Evolutionary conservation across 1,140 invertebrate species (phyloP).

Genomic region (Thaumatotibia leucotreta): DNA sequence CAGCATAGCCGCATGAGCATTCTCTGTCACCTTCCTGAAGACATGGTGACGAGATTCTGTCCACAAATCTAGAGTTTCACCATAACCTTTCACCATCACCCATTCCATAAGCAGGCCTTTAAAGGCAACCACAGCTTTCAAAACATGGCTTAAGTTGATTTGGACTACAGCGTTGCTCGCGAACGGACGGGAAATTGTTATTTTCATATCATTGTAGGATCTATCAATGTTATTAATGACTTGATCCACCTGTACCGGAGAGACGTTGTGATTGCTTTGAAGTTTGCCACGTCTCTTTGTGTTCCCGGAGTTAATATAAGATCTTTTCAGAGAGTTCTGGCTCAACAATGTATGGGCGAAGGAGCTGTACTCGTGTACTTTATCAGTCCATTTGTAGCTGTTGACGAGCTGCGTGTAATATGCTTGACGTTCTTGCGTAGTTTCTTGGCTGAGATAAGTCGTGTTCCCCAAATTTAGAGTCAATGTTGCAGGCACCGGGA

Average conservation of each 20-base stretch:
- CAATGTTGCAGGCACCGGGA: constrained; percentile 83
- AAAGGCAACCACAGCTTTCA: constrained; percentile 93
- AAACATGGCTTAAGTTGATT: constrained; percentile 89
- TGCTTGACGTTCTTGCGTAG: constrained; percentile 89
- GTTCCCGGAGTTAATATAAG: constrained; percentile 85
- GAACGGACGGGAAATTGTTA: constrained; percentile 85
- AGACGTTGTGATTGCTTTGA: constrained; percentile 89
- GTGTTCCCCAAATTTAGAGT: constrained; percentile 89
- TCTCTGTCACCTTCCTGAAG: constrained; percentile 95
- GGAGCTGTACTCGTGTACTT: constrained; percentile 90
- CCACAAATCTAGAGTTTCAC: constrained; percentile 92
- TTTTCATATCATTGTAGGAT: constrained; percentile 85
- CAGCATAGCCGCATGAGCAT: constrained; percentile 96
- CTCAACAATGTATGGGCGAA: constrained; percentile 85
- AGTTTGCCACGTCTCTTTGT: constrained; percentile 86
- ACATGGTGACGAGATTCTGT: constrained; percentile 93
- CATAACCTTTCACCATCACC: constrained; percentile 93
- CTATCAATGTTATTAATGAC: constrained; percentile 85
- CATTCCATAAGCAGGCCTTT: constrained; percentile 96
- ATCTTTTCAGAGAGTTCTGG: constrained; percentile 90
- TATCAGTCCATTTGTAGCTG: constrained; percentile 95
- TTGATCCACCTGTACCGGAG: constrained; percentile 88
- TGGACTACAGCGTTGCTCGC: constrained; percentile 87
- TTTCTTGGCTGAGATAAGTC: constrained; percentile 89
- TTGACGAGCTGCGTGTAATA: constrained; percentile 91